Evolutionary conservation across 1,140 invertebrate species (phyloP).

Genomic region (Lamellibrachia luymesi): DNA sequence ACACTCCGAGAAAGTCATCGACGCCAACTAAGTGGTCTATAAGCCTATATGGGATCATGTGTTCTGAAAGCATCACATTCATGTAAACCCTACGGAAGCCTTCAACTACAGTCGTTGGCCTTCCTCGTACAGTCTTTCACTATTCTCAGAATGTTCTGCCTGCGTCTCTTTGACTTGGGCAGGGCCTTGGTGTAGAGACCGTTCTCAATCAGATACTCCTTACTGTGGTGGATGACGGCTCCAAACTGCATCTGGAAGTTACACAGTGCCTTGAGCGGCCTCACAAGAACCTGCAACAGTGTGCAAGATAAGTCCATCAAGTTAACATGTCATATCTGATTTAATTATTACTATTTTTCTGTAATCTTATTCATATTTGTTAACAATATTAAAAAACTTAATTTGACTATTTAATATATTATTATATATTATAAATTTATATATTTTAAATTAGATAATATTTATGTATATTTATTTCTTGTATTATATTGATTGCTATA

Average conservation of each 20-base stretch:
- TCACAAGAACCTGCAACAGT: constrained; percentile 66
- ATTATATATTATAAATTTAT: no score
- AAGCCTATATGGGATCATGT: no score
- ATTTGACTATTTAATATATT: no score
- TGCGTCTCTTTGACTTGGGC: background rate
- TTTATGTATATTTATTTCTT: no score
- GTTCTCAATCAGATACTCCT: constrained; percentile 82
- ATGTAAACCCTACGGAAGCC: background rate
- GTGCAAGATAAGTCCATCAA: background rate
- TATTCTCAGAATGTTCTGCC: background rate
- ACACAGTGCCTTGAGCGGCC: constrained; percentile 79
- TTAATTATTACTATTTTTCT: no score
- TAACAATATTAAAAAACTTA: no score
- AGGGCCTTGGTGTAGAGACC: constrained; percentile 71
- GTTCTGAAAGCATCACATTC: no score
- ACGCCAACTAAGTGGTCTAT: no score
- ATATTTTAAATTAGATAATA: no score
- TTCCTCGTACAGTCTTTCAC: background rate
- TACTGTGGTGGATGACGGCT: constrained; percentile 88
- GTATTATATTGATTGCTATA: background rate
- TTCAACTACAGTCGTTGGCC: background rate
- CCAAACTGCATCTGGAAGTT: constrained; percentile 83
- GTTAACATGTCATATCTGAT: background rate
- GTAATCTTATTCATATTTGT: no score
- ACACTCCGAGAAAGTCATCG: background rate